phyloP scores from a whole-genome alignment of 2,113 vertebrate species.

The Eleginops maclovinus region DNA sequence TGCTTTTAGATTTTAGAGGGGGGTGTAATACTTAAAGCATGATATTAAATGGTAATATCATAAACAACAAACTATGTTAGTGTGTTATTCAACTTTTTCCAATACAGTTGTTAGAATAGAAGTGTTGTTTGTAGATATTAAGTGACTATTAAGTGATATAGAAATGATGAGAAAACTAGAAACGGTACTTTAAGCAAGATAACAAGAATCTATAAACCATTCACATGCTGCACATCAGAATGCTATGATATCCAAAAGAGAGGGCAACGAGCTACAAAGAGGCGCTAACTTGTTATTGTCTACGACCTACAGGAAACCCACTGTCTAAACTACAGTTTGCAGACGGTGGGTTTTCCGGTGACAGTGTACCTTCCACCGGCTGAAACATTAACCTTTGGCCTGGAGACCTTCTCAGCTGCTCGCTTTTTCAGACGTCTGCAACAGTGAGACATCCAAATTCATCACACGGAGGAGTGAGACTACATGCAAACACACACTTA shows the following conservation, averaged over 20 bases:
- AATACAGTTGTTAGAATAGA: not conserved
- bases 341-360: constrained; percentile 41
- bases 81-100: constrained; percentile 8
- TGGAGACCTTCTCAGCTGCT: constrained; percentile 69
- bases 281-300: constrained; percentile 18
- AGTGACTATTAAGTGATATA: too few species aligned
- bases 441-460: constrained; percentile 77
- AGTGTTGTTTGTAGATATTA: not conserved
- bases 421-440: constrained; percentile 81
- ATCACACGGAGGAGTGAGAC: constrained; percentile 69
- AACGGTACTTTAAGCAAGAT: not conserved
- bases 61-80: not conserved
- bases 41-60: constrained; percentile 7
- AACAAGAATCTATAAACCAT: not conserved
- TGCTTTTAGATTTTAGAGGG: constrained; percentile 16
- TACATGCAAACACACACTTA: constrained; percentile 36
- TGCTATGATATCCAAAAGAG: constrained; percentile 5
- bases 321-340: constrained; percentile 28
- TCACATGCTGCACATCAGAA: constrained; percentile 40
- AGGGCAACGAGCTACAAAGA: constrained; percentile 6
- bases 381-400: constrained; percentile 72
- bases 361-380: constrained; percentile 73
- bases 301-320: constrained; percentile 68
- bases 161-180: constrained; percentile 6
- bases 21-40: not conserved